Evolutionary conservation across 2,113 vertebrate genomes (phyloP).

Genomic region (Ranitomeya variabilis): DNA sequence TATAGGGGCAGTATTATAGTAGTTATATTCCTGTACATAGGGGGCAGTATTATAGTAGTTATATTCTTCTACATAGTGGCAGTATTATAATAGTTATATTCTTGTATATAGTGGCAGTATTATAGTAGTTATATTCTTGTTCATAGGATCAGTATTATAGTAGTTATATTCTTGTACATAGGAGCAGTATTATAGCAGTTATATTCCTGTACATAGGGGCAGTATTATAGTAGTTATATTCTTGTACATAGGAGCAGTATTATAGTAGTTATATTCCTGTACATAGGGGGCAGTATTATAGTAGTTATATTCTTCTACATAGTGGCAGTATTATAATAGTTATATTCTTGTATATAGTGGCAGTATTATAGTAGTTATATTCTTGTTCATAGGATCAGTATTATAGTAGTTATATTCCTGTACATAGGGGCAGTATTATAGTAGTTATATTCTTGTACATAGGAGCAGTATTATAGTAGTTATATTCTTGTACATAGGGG

Average conservation of each 20-base stretch:
- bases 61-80: not conserved
- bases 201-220: not conserved
- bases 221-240: too few relatives aligned
- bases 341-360: not conserved
- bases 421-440: not conserved
- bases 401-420: not conserved
- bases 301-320: constrained; percentile 3
- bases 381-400: not conserved
- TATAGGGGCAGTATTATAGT: too few relatives aligned
- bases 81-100: not conserved
- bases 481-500: too few relatives aligned
- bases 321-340: constrained; percentile 2
- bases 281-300: not conserved
- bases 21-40: too few relatives aligned
- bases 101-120: not conserved
- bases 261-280: too few relatives aligned
- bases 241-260: too few relatives aligned
- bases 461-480: not conserved
- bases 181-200: not conserved
- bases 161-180: constrained; percentile 9
- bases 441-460: not conserved
- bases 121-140: not conserved
- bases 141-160: constrained; percentile 1
- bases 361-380: constrained; percentile 11
- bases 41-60: too few relatives aligned